phyloP scores from a whole-genome alignment of 2,113 vertebrate species.

The Seriola dumerili region DNA sequence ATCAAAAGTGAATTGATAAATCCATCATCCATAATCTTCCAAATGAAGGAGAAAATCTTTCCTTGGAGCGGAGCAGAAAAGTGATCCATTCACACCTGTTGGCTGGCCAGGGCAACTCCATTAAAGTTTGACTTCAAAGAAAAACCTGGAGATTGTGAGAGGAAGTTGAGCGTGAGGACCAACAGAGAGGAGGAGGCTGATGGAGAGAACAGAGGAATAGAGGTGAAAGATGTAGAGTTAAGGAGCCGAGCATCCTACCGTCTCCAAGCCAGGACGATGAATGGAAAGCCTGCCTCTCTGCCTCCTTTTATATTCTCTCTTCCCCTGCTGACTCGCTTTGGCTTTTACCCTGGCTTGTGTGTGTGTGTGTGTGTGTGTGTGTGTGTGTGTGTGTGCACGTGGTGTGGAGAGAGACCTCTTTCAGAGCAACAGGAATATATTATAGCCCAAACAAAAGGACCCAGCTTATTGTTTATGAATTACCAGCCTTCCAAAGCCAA shows the following conservation, averaged over 20 bases:
- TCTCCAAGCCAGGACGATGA: slow-evolving; percentile 61
- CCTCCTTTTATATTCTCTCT: slow-evolving; percentile 84
- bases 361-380: slow-evolving; percentile 67
- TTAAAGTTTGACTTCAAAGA: slow-evolving; percentile 26
- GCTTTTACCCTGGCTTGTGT: slow-evolving; percentile 94
- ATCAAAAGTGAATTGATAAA: neutral
- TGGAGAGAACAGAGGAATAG: slow-evolving; percentile 17
- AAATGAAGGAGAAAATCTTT: neutral
- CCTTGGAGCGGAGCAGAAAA: neutral
- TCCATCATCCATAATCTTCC: neutral
- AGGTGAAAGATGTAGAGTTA: slow-evolving; percentile 42
- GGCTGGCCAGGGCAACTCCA: neutral
- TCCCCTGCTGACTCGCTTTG: slow-evolving; percentile 90
- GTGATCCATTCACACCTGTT: slow-evolving; percentile 42
- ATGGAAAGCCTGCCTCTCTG: slow-evolving; percentile 67
- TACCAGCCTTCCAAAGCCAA: slow-evolving; percentile 96
- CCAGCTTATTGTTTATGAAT: slow-evolving; percentile 99
- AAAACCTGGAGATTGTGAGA: neutral
- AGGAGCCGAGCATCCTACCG: slow-evolving; percentile 57
- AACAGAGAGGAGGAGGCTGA: slow-evolving; percentile 16
- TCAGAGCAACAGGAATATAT: slow-evolving; percentile 96
- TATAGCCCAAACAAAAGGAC: slow-evolving; percentile 98
- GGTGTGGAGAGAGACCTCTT: slow-evolving; percentile 48
- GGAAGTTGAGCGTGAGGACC: too few species aligned
- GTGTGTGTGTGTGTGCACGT: slow-evolving; percentile 44